phyloP scores from a whole-genome alignment of 2,888 invertebrate species.

The Rotaria socialis region DNA sequence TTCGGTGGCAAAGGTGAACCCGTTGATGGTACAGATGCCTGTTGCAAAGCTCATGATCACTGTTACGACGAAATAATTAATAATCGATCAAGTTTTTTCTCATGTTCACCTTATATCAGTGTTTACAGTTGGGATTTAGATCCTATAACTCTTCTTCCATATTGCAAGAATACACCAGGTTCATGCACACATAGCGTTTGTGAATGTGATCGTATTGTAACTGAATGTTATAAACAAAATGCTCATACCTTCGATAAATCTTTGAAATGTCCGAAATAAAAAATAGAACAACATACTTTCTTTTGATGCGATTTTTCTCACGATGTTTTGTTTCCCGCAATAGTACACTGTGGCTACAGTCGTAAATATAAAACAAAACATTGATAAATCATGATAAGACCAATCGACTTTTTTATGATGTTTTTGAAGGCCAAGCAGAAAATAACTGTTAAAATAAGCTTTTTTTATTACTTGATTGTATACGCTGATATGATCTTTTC shows the following conservation, averaged over 20 bases:
- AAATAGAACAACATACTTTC: not conserved
- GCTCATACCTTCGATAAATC: slow-evolving; percentile 4
- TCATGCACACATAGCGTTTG: slow-evolving; percentile 36
- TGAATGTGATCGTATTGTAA: slow-evolving; percentile 37
- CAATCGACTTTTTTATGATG: no score
- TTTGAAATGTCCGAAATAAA: slow-evolving; percentile 34
- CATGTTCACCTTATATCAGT: slow-evolving; percentile 10
- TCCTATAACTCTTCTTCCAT: not conserved
- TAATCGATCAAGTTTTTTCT: not conserved
- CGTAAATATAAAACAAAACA: no score
- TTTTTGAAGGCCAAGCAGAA: not conserved
- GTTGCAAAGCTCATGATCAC: slow-evolving; percentile 42
- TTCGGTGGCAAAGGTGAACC: slow-evolving; percentile 40
- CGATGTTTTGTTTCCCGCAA: no score
- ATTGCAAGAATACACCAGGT: slow-evolving; percentile 5
- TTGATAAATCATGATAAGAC: no score
- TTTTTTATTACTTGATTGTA: not conserved
- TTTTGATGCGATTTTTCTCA: no score
- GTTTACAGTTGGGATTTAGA: slow-evolving; percentile 37
- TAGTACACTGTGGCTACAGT: no score
- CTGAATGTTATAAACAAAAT: slow-evolving; percentile 39
- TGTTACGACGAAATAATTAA: slow-evolving; percentile 37
- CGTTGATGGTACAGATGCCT: slow-evolving; percentile 41
- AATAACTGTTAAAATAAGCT: not conserved
- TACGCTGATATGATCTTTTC: not conserved